Evolutionary conservation across 2,113 vertebrate species (phyloP).

Genomic region (Parus major): DNA sequence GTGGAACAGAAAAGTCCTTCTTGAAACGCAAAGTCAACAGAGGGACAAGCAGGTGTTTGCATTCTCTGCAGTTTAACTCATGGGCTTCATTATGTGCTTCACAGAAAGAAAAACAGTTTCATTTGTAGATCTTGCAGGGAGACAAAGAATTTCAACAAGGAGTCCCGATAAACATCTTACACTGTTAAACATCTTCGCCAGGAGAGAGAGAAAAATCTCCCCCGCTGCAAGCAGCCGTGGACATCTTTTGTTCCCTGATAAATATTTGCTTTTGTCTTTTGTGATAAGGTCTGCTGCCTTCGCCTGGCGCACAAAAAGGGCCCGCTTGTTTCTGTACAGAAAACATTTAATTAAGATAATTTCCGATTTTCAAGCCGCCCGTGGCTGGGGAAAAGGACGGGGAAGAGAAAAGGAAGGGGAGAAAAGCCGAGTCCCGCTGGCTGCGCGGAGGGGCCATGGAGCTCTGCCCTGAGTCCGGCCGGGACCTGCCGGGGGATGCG

Average conservation of each 20-base stretch:
- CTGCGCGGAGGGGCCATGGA: not conserved
- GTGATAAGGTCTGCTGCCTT: conserved; percentile 64
- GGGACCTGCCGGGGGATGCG: not conserved
- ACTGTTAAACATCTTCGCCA: conserved; percentile 48
- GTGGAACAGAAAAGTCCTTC: not conserved
- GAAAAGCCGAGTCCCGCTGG: not conserved
- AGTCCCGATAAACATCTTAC: conserved; percentile 46
- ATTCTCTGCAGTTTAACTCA: conserved; percentile 13
- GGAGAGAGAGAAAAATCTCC: conserved; percentile 76
- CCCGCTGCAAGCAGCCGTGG: conserved; percentile 58
- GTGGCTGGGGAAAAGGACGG: conserved; percentile 23
- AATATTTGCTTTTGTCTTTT: conserved; percentile 86
- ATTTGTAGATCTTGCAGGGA: not conserved
- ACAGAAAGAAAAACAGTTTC: conserved; percentile 9
- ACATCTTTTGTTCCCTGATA: conserved; percentile 83
- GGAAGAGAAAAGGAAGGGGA: not conserved
- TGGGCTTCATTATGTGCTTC: not conserved
- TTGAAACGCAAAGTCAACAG: not conserved
- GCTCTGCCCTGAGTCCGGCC: not conserved
- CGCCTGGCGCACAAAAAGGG: not conserved
- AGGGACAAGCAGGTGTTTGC: conserved; percentile 42
- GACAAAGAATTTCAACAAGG: conserved; percentile 41
- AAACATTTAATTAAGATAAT: conserved; percentile 79
- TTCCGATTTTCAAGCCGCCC: conserved; percentile 54
- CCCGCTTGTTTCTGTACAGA: conserved; percentile 47